phyloP scores from a whole-genome alignment of 2,797 vertebrate species.

The Oreonectes daqikongensis region DNA sequence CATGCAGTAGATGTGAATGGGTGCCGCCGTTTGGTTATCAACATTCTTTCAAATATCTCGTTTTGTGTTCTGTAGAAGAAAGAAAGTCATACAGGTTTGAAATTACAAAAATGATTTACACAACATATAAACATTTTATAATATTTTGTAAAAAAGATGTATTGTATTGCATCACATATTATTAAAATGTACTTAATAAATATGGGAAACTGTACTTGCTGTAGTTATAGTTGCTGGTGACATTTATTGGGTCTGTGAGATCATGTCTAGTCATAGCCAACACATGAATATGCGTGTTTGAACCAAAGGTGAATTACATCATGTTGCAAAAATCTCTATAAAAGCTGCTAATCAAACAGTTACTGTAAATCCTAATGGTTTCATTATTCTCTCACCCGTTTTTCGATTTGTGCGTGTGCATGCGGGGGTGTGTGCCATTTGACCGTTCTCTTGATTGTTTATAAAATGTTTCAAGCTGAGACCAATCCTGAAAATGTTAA shows the following conservation, averaged over 20 bases:
- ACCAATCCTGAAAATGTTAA: neutral
- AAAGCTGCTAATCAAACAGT: constrained; percentile 71
- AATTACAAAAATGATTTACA: no score
- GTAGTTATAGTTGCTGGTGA: constrained; percentile 4
- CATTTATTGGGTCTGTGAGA: constrained; percentile 12
- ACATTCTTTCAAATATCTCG: no score
- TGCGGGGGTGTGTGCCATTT: neutral
- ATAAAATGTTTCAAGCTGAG: constrained; percentile 2
- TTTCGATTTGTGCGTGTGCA: neutral
- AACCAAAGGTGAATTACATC: constrained; percentile 68
- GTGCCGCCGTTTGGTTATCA: no score
- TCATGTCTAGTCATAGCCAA: constrained; percentile 25
- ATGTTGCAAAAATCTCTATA: constrained; percentile 69
- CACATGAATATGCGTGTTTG: constrained; percentile 26
- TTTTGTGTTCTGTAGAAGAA: no score
- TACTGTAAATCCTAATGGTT: constrained; percentile 70
- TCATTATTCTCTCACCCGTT: constrained; percentile 21
- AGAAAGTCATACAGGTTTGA: no score
- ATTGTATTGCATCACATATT: neutral
- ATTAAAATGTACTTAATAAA: neutral
- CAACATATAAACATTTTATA: neutral
- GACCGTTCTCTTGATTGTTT: neutral
- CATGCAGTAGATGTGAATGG: no score
- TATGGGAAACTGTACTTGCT: neutral
- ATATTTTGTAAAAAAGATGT: neutral